Percentiles rank a stretch among this genome's conserved stretches.
Evolutionary conservation across 2,113 vertebrate species (phyloP).

Genomic region (Channa maculata): DNA sequence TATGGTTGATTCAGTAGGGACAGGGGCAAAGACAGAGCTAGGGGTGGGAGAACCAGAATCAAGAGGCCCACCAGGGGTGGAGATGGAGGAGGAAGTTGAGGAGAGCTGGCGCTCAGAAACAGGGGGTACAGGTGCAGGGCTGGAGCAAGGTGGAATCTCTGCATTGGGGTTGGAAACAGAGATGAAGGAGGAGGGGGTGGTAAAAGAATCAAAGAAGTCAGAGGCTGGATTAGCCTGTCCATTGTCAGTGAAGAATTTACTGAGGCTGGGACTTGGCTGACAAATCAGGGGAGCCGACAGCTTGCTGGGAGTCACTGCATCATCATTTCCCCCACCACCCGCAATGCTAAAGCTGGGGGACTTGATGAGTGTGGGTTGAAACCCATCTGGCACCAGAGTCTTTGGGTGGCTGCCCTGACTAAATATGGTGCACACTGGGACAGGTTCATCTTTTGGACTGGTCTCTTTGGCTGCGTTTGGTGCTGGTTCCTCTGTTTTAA

Average conservation of each 20-base stretch:
- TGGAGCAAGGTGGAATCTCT: slow-evolving; percentile 73
- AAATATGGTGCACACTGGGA: slow-evolving; percentile 97
- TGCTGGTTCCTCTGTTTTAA: slow-evolving; percentile 23
- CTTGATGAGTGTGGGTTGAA: slow-evolving; percentile 95
- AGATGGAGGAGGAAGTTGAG: slow-evolving; percentile 68
- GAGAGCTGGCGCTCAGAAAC: slow-evolving; percentile 82
- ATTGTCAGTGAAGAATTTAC: slow-evolving; percentile 93
- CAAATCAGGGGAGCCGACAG: slow-evolving; percentile 85
- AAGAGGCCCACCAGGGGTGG: slow-evolving; percentile 58
- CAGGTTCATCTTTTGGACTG: slow-evolving; percentile 74
- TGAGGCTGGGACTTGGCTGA: slow-evolving; percentile 97
- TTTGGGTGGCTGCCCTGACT: slow-evolving; percentile 83
- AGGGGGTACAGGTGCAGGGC: slow-evolving; percentile 63
- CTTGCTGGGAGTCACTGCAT: slow-evolving; percentile 84
- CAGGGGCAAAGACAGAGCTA: slow-evolving; percentile 63
- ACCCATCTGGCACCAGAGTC: slow-evolving; percentile 89
- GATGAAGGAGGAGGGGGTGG: slow-evolving; percentile 90
- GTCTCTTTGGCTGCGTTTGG: slow-evolving; percentile 18
- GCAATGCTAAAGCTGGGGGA: slow-evolving; percentile 92
- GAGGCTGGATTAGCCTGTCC: slow-evolving; percentile 86
- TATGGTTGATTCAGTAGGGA: slow-evolving; percentile 36
- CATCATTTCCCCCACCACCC: slow-evolving; percentile 50
- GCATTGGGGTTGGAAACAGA: slow-evolving; percentile 96
- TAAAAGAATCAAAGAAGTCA: slow-evolving; percentile 98
- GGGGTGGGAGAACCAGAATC: slow-evolving; percentile 71